Conservation (phyloP, 1,140 invertebrate genomes). For the Thaumatotibia leucotreta region DNA sequence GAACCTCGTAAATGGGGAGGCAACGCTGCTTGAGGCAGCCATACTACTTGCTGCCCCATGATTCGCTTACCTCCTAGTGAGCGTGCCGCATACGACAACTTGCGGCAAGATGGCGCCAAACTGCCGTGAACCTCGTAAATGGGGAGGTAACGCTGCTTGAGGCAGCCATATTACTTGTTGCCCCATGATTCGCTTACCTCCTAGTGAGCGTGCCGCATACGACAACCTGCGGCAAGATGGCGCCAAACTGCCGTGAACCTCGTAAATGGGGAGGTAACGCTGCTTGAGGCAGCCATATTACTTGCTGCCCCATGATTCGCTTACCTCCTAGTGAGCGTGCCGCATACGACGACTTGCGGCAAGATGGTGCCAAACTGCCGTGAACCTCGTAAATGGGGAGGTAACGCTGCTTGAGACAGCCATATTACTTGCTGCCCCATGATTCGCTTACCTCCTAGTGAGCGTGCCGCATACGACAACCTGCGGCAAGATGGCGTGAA, state of each 20-base stretch:
- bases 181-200: constrained; percentile 85
- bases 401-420: constrained; percentile 79
- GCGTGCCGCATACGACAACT: constrained; percentile 89
- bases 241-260: constrained; percentile 82
- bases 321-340: constrained; percentile 89
- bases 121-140: constrained; percentile 51
- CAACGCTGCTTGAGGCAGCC: constrained; percentile 82
- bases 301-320: constrained; percentile 89
- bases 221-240: constrained; percentile 94
- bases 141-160: constrained; percentile 71
- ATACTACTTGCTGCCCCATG: constrained; percentile 88
- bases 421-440: constrained; percentile 90
- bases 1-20: constrained; percentile 57
- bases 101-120: constrained; percentile 94
- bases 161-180: constrained; percentile 91
- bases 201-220: constrained; percentile 90
- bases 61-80: constrained; percentile 88
- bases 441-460: constrained; percentile 85
- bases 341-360: constrained; percentile 90
- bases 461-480: too few species aligned
- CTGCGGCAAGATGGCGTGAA: constrained; percentile 97
- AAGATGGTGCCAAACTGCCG: constrained; percentile 92
- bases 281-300: constrained; percentile 84
- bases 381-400: constrained; percentile 49
- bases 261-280: constrained; percentile 70